phyloP scores from a whole-genome alignment of 2,113 vertebrate genomes.

The Neoarius graeffei region DNA sequence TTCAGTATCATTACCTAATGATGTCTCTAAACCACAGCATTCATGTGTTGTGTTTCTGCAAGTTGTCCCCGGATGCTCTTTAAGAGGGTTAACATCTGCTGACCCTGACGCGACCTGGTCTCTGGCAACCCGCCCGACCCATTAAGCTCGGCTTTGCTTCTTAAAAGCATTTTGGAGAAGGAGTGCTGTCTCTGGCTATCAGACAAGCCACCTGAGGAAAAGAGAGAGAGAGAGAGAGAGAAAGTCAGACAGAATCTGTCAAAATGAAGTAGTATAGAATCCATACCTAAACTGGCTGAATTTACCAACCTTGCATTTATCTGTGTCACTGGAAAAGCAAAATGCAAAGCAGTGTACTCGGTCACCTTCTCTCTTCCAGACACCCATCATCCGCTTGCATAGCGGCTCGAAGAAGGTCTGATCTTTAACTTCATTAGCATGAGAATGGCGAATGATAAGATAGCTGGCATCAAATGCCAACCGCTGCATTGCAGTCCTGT shows the following conservation, averaged over 20 bases:
- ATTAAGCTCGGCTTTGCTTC: conserved; percentile 53
- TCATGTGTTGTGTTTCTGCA: conserved; percentile 34
- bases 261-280: conserved; percentile 1
- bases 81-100: conserved; percentile 48
- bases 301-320: conserved; percentile 5
- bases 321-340: conserved; percentile 22
- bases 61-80: conserved; percentile 42
- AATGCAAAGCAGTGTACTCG: conserved; percentile 19
- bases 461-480: conserved; percentile 62
- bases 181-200: conserved; percentile 27
- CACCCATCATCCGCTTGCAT: conserved; percentile 28
- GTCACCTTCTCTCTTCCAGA: conserved; percentile 26
- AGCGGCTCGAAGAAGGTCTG: conserved; percentile 54
- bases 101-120: conserved; percentile 47
- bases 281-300: neutral
- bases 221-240: conserved; percentile 13
- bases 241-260: neutral
- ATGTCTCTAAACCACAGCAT: conserved; percentile 5
- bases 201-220: conserved; percentile 39
- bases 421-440: conserved; percentile 74
- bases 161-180: conserved; percentile 47
- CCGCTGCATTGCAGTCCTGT: conserved; percentile 20
- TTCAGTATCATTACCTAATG: conserved; percentile 41
- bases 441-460: conserved; percentile 69
- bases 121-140: conserved; percentile 43